Evolutionary conservation across 2,888 invertebrate species (phyloP).

Genomic region (Volucella inanis): DNA sequence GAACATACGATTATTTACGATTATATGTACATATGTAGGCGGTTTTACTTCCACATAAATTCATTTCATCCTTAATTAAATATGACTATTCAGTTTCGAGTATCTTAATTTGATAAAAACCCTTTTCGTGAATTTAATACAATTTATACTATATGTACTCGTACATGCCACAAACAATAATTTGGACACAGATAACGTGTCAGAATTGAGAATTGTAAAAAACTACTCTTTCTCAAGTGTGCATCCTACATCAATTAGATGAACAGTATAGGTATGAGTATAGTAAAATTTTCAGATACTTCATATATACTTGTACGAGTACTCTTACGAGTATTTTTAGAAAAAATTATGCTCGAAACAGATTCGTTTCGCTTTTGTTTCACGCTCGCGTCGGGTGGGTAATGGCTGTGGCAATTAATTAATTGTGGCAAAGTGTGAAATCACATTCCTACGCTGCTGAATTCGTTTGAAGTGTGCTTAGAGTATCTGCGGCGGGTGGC

Average conservation of each 20-base stretch:
- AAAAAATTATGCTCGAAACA: conserved; percentile 44
- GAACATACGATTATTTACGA: neutral
- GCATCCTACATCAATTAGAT: conserved; percentile 15
- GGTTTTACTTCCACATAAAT: conserved; percentile 1
- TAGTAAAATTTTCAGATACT: conserved; percentile 3
- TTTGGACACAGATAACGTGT: conserved; percentile 66
- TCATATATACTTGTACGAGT: conserved; percentile 47
- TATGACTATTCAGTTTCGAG: conserved; percentile 58
- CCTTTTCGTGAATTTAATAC: conserved; percentile 12
- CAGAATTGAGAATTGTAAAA: conserved; percentile 16
- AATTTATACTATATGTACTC: neutral
- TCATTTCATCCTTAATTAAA: conserved; percentile 50
- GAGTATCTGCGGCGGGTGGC: conserved; percentile 57
- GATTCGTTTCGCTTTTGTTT: conserved; percentile 69
- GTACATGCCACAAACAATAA: conserved; percentile 61
- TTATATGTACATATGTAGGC: conserved; percentile 14
- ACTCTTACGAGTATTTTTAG: conserved; percentile 64
- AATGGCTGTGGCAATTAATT: conserved; percentile 73
- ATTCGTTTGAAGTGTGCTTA: conserved; percentile 70
- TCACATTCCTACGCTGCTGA: conserved; percentile 67
- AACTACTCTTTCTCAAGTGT: conserved; percentile 43
- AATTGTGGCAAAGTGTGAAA: conserved; percentile 75
- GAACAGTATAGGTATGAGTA: too few species aligned
- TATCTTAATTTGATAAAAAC: conserved; percentile 67
- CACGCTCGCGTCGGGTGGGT: conserved; percentile 59